Conservation (phyloP, 2,888 invertebrate species). For the Ichneumoninae sp. region DNA sequence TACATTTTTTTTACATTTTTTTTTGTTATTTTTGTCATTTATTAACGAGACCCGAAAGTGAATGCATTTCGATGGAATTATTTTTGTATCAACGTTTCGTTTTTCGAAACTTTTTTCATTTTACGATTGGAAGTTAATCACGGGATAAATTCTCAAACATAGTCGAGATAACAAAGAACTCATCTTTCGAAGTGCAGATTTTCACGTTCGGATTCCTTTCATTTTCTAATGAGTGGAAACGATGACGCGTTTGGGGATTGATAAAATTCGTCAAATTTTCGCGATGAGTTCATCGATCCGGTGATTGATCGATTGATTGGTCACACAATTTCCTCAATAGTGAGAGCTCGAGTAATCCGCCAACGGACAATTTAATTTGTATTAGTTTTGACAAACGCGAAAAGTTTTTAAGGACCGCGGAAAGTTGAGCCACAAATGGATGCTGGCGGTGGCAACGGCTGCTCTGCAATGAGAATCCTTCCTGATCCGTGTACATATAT, state of each 20-base stretch:
- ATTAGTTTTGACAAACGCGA: constrained; percentile 2
- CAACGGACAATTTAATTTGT: neutral
- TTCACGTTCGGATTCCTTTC: neutral
- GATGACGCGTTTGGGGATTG: too few species aligned
- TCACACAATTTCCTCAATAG: neutral
- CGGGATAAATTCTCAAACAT: neutral
- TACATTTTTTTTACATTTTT: constrained; percentile 4
- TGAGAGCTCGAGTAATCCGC: neutral
- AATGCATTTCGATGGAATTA: too few species aligned
- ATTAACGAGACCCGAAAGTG: too few species aligned
- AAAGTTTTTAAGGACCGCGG: neutral
- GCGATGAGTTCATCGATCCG: neutral
- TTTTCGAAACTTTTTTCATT: neutral
- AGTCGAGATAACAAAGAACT: neutral
- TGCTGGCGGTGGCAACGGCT: neutral
- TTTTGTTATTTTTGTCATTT: neutral
- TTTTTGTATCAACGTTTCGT: neutral
- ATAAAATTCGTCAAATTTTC: too few species aligned
- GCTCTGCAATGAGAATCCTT: constrained; percentile 9
- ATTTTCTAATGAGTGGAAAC: neutral
- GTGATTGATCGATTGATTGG: neutral
- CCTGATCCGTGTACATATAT: neutral
- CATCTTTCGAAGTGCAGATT: neutral
- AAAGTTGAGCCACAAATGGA: neutral
- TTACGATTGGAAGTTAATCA: neutral